These are phyloP conservation scores for Taphrorychus bicolor DNA, from an alignment of 2,888 invertebrate genomes.

Conservation along the genomic window DNA sequence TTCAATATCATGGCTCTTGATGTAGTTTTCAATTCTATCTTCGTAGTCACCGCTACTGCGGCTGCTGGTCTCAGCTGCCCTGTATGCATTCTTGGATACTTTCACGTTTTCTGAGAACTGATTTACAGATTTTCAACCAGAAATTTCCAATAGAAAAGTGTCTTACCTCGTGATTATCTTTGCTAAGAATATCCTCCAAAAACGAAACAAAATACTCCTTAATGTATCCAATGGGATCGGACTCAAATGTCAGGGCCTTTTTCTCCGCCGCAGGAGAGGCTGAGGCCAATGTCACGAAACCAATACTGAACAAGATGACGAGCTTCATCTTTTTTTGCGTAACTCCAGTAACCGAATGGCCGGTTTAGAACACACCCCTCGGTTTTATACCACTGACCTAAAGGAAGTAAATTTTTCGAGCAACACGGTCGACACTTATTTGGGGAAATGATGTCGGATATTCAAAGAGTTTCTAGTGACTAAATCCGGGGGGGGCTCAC, in stretches of 20 bases:
- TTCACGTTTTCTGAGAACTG: conserved; percentile 80
- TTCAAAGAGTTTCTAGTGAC: conserved; percentile 28
- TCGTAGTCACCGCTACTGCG: conserved; percentile 66
- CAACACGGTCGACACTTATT: conserved; percentile 31
- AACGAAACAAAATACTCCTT: conserved; percentile 77
- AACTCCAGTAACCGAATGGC: conserved; percentile 35
- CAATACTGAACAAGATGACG: conserved; percentile 26
- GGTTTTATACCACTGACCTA: conserved; percentile 32
- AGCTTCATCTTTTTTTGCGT: conserved; percentile 34
- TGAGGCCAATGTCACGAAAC: conserved; percentile 56
- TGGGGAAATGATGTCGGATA: conserved; percentile 38
- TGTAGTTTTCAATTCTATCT: conserved; percentile 74
- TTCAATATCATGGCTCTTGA: conserved; percentile 80
- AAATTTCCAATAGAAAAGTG: neutral
- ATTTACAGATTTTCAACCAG: neutral
- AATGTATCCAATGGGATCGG: conserved; percentile 82
- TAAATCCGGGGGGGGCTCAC: conserved; percentile 26
- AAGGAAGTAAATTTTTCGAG: conserved; percentile 34
- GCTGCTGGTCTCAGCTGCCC: conserved; percentile 68
- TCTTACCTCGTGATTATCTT: conserved; percentile 64
- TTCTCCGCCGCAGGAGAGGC: conserved; percentile 76
- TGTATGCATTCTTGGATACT: conserved; percentile 74
- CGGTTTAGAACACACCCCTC: conserved; percentile 18
- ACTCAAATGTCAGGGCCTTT: conserved; percentile 75
- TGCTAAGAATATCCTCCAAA: conserved; percentile 75